A percentile compares a stretch with the other conserved stretches of the same genome.
Conservation (phyloP, 2,113 vertebrate genomes). For the Callochromis pleurospilus region DNA sequence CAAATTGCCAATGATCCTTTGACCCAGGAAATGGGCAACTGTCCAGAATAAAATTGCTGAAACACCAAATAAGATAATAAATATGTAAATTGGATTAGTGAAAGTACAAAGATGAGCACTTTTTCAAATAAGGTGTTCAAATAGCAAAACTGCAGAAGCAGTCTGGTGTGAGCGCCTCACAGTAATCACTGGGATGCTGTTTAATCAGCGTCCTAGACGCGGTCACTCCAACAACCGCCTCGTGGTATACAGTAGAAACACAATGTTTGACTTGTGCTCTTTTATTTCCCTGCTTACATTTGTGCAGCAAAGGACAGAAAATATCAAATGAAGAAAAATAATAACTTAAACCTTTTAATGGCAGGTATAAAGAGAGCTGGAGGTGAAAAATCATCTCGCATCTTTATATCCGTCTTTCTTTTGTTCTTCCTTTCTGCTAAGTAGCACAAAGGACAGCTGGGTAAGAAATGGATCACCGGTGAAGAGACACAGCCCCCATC, state of each 20-base stretch:
- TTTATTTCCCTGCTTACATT: neutral
- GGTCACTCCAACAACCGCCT: neutral
- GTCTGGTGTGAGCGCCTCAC: neutral
- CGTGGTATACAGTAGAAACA: neutral
- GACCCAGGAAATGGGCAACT: slow-evolving; percentile 20
- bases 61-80: neutral
- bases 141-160: neutral
- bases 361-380: neutral
- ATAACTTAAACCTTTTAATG: neutral
- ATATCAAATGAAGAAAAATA: neutral
- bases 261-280: neutral
- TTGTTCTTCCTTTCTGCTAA: slow-evolving; percentile 7
- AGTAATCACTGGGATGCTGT: neutral
- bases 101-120: neutral
- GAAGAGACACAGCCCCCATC: slow-evolving; percentile 50
- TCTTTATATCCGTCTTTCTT: neutral
- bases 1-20: slow-evolving; percentile 46
- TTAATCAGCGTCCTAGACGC: neutral
- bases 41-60: slow-evolving; percentile 12
- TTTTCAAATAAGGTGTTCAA: neutral
- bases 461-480: slow-evolving; percentile 58
- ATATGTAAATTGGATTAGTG: neutral
- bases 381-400: neutral
- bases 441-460: slow-evolving; percentile 44
- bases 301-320: neutral